Evolutionary conservation across 2,797 vertebrate genomes (phyloP), one percentile per base, ranked within the genome.

Genomic region (Notolepis coatsorum): DNA sequence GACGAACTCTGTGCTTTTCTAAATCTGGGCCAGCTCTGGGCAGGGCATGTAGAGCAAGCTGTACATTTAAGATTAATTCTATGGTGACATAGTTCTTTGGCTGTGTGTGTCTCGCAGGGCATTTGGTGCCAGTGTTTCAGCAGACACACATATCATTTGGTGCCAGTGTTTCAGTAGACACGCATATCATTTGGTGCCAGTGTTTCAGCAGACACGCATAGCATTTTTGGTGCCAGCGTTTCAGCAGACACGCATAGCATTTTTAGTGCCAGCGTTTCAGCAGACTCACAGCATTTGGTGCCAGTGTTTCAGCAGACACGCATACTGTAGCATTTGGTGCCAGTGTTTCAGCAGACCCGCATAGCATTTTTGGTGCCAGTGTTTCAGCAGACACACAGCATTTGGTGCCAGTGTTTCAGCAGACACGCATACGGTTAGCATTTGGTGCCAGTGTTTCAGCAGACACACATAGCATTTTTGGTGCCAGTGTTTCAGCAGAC

Each of bases 1-100:
- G 39, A 54, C 53, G 45, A 41, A 33, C 63, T 71, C 13, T 45
- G 62, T 43, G 33, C 2, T 57, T 31, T 48, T 12, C n/a, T 50
- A 66, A n/a, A 45, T 46, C 8, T 10, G 35, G 52, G 38, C 41
- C 53, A 56, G 9, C 23, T 56, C 21, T 51, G 10, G 7, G 21
- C 28, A 24, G n/a, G 33, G 27, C 12, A 39, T 21, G 5, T 56
- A 30, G n/a, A 38, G 23, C 18, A 7, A 41, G 42, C 24, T 27
- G 45, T 60, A n/a, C n/a, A n/a, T n/a, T n/a, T n/a, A n/a, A n/a
- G n/a, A n/a, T n/a, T n/a, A 38, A 12, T n/a, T 37, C 30, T 3
- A 31, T 3, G 30, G 39, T 17, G 33, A 33, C 43, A 7, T 8
- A 47, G 41, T 41, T 30, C 8, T 10, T 9, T 12, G 23, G 15